phyloP scores from a whole-genome alignment of 2,797 vertebrate species.

The Craterocephalus amniculus region DNA sequence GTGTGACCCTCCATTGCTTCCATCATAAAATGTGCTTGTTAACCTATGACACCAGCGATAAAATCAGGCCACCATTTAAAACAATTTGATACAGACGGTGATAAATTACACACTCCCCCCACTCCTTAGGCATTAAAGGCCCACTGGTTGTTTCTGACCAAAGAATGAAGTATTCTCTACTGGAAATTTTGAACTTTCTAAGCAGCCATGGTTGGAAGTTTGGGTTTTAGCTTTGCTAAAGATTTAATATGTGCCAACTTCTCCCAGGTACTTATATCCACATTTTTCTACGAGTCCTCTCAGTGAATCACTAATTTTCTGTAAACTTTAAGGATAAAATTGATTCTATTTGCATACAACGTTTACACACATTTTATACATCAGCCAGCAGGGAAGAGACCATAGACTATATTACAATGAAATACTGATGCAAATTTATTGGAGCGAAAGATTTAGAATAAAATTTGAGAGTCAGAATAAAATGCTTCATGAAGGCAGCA shows the following conservation, averaged over 20 bases:
- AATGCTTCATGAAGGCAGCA: not conserved
- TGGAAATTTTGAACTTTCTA: not conserved
- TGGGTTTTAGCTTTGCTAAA: not conserved
- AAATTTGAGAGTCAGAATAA: not conserved
- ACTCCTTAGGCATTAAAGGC: conserved; percentile 45
- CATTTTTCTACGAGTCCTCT: not conserved
- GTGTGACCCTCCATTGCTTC: conserved; percentile 56
- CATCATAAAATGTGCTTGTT: conserved; percentile 61
- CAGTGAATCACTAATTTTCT: not conserved
- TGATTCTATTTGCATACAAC: not conserved
- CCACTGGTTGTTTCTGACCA: conserved; percentile 50
- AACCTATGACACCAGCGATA: conserved; percentile 70
- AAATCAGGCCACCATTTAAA: conserved; percentile 60
- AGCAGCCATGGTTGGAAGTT: not conserved
- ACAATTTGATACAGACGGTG: conserved; percentile 44
- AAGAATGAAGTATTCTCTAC: conserved; percentile 39
- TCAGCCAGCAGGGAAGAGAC: not conserved
- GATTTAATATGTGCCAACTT: not conserved
- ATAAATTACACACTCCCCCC: conserved; percentile 63
- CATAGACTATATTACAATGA: not conserved
- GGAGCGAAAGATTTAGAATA: not conserved
- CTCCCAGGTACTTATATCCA: not conserved
- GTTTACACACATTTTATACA: not conserved
- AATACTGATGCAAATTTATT: not conserved
- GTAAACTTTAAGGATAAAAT: not conserved